Evolutionary conservation across 2,888 invertebrate species (phyloP).

Genomic region (Pyrrhosoma nymphula): DNA sequence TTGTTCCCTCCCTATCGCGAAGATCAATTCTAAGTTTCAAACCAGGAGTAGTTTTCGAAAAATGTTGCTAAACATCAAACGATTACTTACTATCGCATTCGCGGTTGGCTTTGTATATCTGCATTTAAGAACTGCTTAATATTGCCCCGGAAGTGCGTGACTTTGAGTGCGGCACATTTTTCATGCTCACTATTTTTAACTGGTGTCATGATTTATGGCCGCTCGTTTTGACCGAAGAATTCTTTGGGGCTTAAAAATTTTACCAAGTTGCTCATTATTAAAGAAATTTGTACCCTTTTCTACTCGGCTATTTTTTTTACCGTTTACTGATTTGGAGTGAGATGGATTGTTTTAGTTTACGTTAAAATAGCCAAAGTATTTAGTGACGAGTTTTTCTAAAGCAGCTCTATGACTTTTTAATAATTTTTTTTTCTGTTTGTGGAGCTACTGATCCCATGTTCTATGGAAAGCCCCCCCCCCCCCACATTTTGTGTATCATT

Average conservation of each 20-base stretch:
- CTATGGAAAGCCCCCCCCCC: too few species aligned
- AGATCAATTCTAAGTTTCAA: background rate
- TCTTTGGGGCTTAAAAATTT: background rate
- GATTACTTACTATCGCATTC: background rate
- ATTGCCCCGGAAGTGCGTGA: background rate
- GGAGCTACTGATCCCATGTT: too few species aligned
- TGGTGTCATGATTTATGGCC: background rate
- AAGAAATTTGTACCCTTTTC: background rate
- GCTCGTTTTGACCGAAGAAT: background rate
- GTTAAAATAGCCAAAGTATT: too few species aligned
- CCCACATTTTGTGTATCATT: too few species aligned
- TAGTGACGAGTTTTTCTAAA: too few species aligned
- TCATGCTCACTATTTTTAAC: background rate
- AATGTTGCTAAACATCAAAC: background rate
- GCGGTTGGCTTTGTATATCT: background rate
- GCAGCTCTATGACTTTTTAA: too few species aligned
- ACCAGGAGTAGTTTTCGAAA: background rate
- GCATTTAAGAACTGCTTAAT: background rate
- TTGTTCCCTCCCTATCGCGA: background rate
- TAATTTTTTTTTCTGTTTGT: too few species aligned
- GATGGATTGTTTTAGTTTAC: too few species aligned
- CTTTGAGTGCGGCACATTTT: background rate
- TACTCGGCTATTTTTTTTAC: background rate
- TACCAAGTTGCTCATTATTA: background rate
- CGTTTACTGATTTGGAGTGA: background rate